Base-by-base conservation (phyloP, 23 tunicate species). In the Halocynthia roretzi region DNA sequence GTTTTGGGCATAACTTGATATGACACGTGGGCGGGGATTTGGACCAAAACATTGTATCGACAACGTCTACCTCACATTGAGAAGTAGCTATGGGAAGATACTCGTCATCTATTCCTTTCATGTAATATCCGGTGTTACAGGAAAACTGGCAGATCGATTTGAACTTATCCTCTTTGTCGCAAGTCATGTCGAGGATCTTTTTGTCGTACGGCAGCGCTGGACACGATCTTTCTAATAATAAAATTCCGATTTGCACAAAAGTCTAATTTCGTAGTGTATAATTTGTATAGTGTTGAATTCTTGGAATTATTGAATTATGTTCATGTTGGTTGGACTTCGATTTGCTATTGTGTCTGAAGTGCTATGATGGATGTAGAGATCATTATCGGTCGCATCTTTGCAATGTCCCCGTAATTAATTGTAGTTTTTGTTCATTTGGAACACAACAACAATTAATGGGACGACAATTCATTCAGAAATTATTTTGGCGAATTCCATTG, bases 1-100 rank as follows among this genome's bases (percentile, higher is more conserved):
- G 70, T 20, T 40, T 65, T 65, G 0, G 48, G n/a, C 76, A 71
- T n/a, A 54, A 71, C 50, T 71, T 71, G 18, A 50, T 49, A n/a
- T 50, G 56, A 54, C 76, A 71, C 5, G 17, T 50, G 1, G 76
- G 76, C 10, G 55, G 76, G 23, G 11, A 9, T 50, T 49, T 9
- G 8, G 55, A 50, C 76, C 76, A 71, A 71, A 50, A 40, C 76
- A 71, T 71, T 53, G 48, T 49, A 50, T 52, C 76, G 12, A 44
- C 48, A n/a, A 44, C 55, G 9, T 20, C 11, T 8, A 71, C 76
- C 0, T 53, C 48, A 54, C 76, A 71, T 44, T 53, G 48, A 20
- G 55, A 21, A 15, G 48, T 71, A 9, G 76, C 76, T 15, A 53
- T 18, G 10, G 55, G 54, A 11, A 71, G 14, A 22, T 44, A 71